Evolutionary conservation across 2,113 vertebrate genomes (phyloP).

Genomic region (Barnardius zonarius): DNA sequence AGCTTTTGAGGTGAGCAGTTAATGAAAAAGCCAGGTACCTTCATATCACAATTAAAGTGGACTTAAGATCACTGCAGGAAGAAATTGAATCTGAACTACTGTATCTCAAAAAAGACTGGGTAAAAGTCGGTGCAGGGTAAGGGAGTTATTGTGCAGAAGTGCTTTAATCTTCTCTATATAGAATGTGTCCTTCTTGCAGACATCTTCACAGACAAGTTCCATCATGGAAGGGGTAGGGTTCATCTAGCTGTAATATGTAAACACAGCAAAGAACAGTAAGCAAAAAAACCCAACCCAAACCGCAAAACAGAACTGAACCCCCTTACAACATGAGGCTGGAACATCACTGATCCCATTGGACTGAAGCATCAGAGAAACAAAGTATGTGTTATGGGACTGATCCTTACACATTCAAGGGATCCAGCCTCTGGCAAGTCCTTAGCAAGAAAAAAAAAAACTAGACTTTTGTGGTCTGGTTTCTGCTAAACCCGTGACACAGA

Average conservation of each 20-base stretch:
- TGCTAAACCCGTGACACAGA: not conserved
- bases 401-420: not conserved
- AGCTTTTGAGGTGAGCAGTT: not conserved
- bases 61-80: not conserved
- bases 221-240: not conserved
- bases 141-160: not conserved
- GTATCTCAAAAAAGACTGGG: accelerated
- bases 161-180: not conserved
- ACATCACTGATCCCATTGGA: not conserved
- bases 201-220: not conserved
- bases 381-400: not conserved
- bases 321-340: not conserved
- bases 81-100: not conserved
- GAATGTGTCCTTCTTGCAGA: not conserved
- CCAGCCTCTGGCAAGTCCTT: not conserved
- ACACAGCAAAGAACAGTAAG: not conserved
- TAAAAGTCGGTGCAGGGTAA: not conserved
- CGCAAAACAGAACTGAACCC: not conserved
- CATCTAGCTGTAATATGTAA: not conserved
- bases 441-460: not conserved
- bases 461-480: not conserved
- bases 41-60: not conserved
- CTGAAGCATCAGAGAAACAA: not conserved
- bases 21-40: not conserved
- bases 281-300: accelerated